phyloP scores from a whole-genome alignment of 1,140 invertebrate genomes.

The Dysdera silvatica region DNA sequence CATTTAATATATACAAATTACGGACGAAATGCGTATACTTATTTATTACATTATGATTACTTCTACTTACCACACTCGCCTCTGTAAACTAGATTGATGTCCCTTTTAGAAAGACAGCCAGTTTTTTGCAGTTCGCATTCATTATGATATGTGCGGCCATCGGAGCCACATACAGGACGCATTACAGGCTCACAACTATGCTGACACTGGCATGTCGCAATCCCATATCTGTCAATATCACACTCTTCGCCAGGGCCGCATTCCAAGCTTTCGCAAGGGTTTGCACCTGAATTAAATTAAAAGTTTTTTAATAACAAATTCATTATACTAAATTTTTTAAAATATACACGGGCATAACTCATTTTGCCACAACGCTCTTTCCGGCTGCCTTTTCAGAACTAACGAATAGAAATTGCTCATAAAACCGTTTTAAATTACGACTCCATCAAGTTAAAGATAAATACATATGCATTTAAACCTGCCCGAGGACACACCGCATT shows the following conservation, averaged over 20 bases:
- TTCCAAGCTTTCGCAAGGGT: conserved; percentile 65
- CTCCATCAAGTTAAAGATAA: no score
- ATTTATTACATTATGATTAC: not conserved
- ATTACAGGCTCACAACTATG: conserved; percentile 64
- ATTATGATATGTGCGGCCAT: conserved; percentile 59
- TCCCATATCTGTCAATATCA: conserved; percentile 68
- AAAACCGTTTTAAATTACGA: no score
- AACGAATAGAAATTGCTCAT: no score
- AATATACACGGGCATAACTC: no score
- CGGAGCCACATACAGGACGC: conserved; percentile 58
- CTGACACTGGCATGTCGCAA: conserved; percentile 69
- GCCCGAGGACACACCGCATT: no score
- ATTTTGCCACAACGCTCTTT: no score
- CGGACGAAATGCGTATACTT: no score
- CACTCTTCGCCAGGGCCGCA: conserved; percentile 68
- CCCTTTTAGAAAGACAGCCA: conserved; percentile 60
- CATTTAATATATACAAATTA: no score
- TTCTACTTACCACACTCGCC: conserved; percentile 61
- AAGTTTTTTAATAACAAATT: conserved; percentile 27
- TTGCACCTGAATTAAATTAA: conserved; percentile 63
- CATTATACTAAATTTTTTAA: no score
- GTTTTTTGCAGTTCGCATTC: conserved; percentile 57
- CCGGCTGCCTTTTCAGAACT: no score
- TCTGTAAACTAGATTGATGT: conserved; percentile 61
- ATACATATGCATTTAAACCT: no score